Evolutionary conservation across 2,113 vertebrate genomes (phyloP).

Genomic region (Castor canadensis): DNA sequence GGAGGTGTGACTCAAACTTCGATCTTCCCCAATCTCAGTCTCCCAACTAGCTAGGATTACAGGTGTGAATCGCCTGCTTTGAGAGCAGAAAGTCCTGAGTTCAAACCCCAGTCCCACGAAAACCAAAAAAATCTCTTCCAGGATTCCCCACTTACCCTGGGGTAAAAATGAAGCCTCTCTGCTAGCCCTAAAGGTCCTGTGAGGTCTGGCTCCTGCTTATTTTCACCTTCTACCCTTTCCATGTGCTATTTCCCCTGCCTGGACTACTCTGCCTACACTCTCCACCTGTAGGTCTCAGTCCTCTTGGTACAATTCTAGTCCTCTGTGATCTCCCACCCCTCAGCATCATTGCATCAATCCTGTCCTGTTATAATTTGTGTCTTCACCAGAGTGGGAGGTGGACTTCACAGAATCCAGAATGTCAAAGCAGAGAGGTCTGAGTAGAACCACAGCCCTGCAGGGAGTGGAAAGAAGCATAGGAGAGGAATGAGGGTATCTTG

Average conservation of each 20-base stretch:
- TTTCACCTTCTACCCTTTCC: neutral
- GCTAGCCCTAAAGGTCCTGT: neutral
- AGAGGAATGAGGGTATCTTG: neutral
- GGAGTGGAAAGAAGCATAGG: neutral
- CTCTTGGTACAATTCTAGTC: neutral
- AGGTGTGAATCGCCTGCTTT: too few species aligned
- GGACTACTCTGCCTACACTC: neutral
- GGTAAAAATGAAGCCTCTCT: neutral
- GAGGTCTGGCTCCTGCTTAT: neutral
- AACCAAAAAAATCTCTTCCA: neutral
- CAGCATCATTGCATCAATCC: neutral
- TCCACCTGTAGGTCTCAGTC: neutral
- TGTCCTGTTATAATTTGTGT: neutral
- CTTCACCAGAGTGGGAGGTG: neutral
- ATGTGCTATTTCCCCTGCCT: rapidly evolving
- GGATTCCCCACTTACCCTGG: neutral
- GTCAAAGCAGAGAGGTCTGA: constrained; percentile 92
- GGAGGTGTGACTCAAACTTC: too few species aligned
- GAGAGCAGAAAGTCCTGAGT: too few species aligned
- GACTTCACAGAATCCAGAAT: constrained; percentile 90
- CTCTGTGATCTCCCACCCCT: neutral
- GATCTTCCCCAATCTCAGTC: too few species aligned
- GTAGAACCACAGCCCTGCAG: constrained; percentile 87
- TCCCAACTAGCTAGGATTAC: too few species aligned
- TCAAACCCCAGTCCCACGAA: too few species aligned